Base-by-base conservation (phyloP, 1,140 invertebrate genomes). In the Macrosteles quadrilineatus region DNA sequence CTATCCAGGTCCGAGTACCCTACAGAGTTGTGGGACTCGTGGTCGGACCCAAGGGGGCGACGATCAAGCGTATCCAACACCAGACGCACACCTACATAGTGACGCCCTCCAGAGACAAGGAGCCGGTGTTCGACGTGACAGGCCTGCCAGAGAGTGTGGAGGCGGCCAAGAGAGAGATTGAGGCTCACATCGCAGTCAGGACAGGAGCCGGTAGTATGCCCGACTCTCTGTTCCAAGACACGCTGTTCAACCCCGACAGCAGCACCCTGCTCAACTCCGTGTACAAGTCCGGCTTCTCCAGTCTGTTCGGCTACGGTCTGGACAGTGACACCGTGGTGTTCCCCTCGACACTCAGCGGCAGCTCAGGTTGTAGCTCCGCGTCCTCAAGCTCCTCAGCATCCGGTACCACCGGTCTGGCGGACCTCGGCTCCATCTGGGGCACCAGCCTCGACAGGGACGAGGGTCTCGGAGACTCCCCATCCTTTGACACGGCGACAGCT, bases 41-140 rank as follows among this genome's bases (percentile, higher is more conserved):
- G 1, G 98, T 99, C 36, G 98, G 98, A 0, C 97, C 97, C 2
- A 99, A 99, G 81, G 98, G 98, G 32, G 96, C 97, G 25, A 99
- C 98, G 63, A 99, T 99, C 83, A 99, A 99, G 83, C 90, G 97
- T 75, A 99, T 99, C 79, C 98, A 99, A 81, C 97, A 99, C 80
- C 93, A 97, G 78, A 99, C 97, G 19, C 95, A 98, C 84, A 99
- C 98, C 1, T 99, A 99, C 85, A 99, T 99, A 77, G 97, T 99
- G 63, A 99, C 98, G 0, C 97, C 98, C 3, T 96, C 94, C 67
- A 87, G 98, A 43, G 97, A 99, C 80, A 97, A 98, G 83, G 97
- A 99, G 80, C 98, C 98, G 0, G 95, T 99, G 1, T 99, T 99
- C 82, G 98, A 98, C 81, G 97, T 99, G 1, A 98, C 97, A 3